Percentiles rank a stretch among this genome's conserved stretches.
Conservation (phyloP, 2,113 vertebrate genomes). For the Helogale parvula region DNA sequence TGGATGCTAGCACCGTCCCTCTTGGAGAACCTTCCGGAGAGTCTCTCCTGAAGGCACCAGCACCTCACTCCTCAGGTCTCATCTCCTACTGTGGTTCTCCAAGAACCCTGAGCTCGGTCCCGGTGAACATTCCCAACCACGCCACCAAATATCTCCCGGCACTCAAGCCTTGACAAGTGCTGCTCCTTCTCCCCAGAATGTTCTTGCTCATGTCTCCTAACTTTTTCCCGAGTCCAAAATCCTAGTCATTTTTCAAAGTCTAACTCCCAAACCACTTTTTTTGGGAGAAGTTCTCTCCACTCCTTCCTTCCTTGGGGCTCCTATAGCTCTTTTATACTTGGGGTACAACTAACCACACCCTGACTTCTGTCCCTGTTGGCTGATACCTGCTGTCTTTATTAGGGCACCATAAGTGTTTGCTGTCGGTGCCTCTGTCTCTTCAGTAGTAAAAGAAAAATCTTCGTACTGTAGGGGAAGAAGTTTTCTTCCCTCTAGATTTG, state of each 20-base stretch:
- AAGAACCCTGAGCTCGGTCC: not conserved
- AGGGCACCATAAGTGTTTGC: not conserved
- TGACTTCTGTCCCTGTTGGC: not conserved
- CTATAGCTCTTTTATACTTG: not conserved
- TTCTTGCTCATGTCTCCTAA: not conserved
- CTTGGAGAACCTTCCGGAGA: not conserved
- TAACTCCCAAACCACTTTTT: not conserved
- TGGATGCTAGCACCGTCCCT: not conserved
- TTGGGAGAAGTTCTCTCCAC: not conserved
- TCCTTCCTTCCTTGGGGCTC: not conserved
- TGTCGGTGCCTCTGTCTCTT: not conserved
- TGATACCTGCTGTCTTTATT: not conserved
- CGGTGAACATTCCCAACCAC: not conserved
- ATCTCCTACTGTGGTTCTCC: not conserved
- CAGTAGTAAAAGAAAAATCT: not conserved
- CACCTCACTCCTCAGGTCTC: not conserved
- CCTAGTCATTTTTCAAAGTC: not conserved
- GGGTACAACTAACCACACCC: not conserved
- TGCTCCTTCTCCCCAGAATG: not conserved
- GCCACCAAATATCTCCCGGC: not conserved
- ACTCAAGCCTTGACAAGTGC: not conserved
- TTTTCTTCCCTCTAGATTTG: not conserved
- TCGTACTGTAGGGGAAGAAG: not conserved
- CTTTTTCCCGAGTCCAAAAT: not conserved
- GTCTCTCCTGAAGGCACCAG: not conserved